Percentiles rank a stretch among this genome's conserved stretches.
phyloP scores from a whole-genome alignment of 1,140 invertebrate genomes.

The Zelostemma sp. region DNA sequence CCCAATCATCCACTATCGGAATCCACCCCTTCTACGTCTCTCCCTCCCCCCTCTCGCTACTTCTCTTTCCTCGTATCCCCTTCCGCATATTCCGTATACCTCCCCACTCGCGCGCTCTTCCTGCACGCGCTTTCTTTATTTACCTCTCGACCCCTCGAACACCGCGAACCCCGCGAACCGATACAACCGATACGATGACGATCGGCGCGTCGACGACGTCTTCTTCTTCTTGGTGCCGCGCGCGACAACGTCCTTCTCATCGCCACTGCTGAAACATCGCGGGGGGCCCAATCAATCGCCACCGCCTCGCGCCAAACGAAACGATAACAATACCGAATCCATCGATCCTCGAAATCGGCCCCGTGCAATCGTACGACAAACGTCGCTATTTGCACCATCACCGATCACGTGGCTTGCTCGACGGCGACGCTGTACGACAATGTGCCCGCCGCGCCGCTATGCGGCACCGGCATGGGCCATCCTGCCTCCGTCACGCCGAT shows the following conservation, averaged over 20 bases:
- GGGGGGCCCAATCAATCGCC: too few species aligned
- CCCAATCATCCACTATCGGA: conserved; percentile 34
- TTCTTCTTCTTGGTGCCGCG: conserved; percentile 15
- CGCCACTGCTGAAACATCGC: conserved; percentile 18
- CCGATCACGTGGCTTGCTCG: conserved; percentile 83
- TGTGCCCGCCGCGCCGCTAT: conserved; percentile 76
- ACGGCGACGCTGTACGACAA: conserved; percentile 85
- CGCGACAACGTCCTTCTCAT: conserved; percentile 12
- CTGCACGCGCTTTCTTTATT: conserved; percentile 62
- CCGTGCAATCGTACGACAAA: conserved; percentile 57
- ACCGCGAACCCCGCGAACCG: too few species aligned
- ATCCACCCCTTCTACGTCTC: conserved; percentile 17
- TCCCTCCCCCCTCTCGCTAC: conserved; percentile 29
- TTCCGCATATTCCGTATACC: too few species aligned
- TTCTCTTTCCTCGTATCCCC: too few species aligned
- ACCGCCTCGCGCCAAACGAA: too few species aligned
- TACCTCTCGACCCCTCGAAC: conserved; percentile 53
- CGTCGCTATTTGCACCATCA: conserved; percentile 78
- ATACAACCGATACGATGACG: conserved; percentile 37
- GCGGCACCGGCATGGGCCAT: conserved; percentile 78
- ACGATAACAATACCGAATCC: too few species aligned
- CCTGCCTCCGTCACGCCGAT: conserved; percentile 76
- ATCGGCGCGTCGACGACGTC: conserved; percentile 12
- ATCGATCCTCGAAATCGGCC: conserved; percentile 36
- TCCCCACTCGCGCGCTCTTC: conserved; percentile 47